Evolutionary conservation across 2,888 invertebrate genomes (phyloP).

Genomic region (Drosophila rubida): DNA sequence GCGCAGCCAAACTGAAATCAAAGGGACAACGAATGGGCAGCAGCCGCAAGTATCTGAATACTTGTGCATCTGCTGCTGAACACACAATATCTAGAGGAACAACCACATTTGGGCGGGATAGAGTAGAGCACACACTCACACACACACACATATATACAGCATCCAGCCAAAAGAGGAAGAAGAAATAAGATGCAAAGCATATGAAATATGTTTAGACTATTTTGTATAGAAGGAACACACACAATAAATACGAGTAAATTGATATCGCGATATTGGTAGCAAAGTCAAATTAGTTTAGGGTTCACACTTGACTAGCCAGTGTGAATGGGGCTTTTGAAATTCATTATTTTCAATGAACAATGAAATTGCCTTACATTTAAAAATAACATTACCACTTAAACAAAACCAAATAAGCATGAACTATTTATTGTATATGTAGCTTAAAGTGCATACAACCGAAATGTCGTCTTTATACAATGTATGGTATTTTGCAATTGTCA

Average conservation of each 20-base stretch:
- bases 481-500: slow-evolving; percentile 57
- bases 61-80: slow-evolving; percentile 19
- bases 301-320: slow-evolving; percentile 25
- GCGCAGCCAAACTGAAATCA: slow-evolving; percentile 39
- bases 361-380: slow-evolving; percentile 69
- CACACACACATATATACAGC: slow-evolving; percentile 17
- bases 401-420: slow-evolving; percentile 41
- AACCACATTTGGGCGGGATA: neutral
- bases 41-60: slow-evolving; percentile 4
- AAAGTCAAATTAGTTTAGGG: slow-evolving; percentile 51
- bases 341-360: slow-evolving; percentile 51
- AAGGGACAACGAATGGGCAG: slow-evolving; percentile 62
- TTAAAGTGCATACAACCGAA: slow-evolving; percentile 17
- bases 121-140: slow-evolving; percentile 10
- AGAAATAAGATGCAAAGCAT: slow-evolving; percentile 20
- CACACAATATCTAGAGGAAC: neutral
- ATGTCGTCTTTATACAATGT: slow-evolving; percentile 52
- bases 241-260: neutral
- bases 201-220: slow-evolving; percentile 52
- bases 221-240: slow-evolving; percentile 22
- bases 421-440: slow-evolving; percentile 71
- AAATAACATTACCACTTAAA: slow-evolving; percentile 49
- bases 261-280: slow-evolving; percentile 42
- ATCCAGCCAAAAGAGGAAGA: slow-evolving; percentile 39
- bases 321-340: slow-evolving; percentile 42